These are phyloP conservation scores for Eutrigla gurnardus DNA, from an alignment of 2,797 vertebrate genomes.

Conservation along the genomic window DNA sequence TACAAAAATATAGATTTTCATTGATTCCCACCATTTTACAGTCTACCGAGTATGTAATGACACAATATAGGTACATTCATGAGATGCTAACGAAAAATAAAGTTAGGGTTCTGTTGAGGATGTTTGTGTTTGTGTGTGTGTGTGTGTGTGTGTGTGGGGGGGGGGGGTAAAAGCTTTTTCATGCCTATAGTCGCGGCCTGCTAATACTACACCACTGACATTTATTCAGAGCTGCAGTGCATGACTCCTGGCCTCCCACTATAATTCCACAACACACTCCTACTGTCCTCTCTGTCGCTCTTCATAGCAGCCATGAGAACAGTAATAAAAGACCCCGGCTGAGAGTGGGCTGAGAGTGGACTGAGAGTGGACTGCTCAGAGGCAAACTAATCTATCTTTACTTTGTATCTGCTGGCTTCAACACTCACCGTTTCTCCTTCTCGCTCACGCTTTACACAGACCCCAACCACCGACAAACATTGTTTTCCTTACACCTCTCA, in stretches of 20 bases:
- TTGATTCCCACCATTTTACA: constrained; percentile 54
- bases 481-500: constrained; percentile 65
- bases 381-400: constrained; percentile 80
- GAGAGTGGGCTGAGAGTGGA: constrained; percentile 75
- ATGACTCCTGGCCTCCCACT: constrained; percentile 67
- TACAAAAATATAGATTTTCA: constrained; percentile 62
- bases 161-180: constrained; percentile 44
- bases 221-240: constrained; percentile 67
- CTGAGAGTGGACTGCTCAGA: constrained; percentile 72
- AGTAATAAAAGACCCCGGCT: constrained; percentile 73
- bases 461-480: constrained; percentile 48
- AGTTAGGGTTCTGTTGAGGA: constrained; percentile 38
- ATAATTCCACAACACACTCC: constrained; percentile 61
- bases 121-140: constrained; percentile 12
- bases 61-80: constrained; percentile 27
- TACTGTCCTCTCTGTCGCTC: constrained; percentile 64
- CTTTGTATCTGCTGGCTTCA: constrained; percentile 66
- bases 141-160: constrained; percentile 8
- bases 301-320: constrained; percentile 69
- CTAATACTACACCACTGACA: constrained; percentile 61
- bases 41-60: constrained; percentile 36
- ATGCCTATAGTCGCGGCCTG: constrained; percentile 35
- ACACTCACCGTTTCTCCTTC: constrained; percentile 67
- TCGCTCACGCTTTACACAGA: constrained; percentile 57
- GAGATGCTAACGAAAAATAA: constrained; percentile 45